Percentiles rank a stretch among this genome's conserved stretches.
Conservation (phyloP, 2,888 invertebrate species). For the Acanthosoma haemorrhoidale region DNA sequence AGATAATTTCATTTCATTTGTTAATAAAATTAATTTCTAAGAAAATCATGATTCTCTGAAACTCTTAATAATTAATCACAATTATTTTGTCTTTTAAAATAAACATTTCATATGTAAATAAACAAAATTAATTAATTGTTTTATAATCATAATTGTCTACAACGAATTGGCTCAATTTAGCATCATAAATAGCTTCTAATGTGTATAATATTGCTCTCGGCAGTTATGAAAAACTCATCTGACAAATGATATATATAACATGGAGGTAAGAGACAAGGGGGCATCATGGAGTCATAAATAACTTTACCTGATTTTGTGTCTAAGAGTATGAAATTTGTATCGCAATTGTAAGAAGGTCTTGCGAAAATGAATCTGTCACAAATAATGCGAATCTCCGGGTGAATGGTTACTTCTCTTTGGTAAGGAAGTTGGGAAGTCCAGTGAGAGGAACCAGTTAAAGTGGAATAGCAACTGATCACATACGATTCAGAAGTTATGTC, state of each 20-base stretch:
- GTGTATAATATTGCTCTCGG: slow-evolving; percentile 14
- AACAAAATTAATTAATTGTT: too few relatives aligned
- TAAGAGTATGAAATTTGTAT: slow-evolving; percentile 15
- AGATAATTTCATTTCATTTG: too few relatives aligned
- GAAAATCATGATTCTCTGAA: too few relatives aligned
- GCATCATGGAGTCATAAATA: slow-evolving; percentile 15
- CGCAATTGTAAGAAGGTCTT: slow-evolving; percentile 1
- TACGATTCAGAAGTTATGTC: background rate
- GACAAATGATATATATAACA: slow-evolving; percentile 22
- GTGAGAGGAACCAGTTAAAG: background rate
- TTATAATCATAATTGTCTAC: background rate
- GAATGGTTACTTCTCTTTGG: background rate
- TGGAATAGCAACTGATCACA: background rate
- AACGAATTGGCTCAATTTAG: background rate
- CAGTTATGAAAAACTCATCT: slow-evolving; percentile 19
- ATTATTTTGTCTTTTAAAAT: too few relatives aligned
- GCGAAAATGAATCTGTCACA: slow-evolving; percentile 14
- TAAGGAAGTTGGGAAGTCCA: background rate
- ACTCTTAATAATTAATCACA: too few relatives aligned
- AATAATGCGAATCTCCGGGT: slow-evolving; percentile 10
- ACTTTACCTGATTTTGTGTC: background rate
- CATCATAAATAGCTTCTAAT: slow-evolving; percentile 6
- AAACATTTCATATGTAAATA: too few relatives aligned
- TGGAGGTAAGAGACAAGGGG: slow-evolving; percentile 16
- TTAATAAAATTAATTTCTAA: too few relatives aligned